Percentiles rank a stretch among this genome's conserved stretches.
Evolutionary conservation across 2,888 invertebrate genomes (phyloP).

Genomic region (Chalcosyrphus nemorum): DNA sequence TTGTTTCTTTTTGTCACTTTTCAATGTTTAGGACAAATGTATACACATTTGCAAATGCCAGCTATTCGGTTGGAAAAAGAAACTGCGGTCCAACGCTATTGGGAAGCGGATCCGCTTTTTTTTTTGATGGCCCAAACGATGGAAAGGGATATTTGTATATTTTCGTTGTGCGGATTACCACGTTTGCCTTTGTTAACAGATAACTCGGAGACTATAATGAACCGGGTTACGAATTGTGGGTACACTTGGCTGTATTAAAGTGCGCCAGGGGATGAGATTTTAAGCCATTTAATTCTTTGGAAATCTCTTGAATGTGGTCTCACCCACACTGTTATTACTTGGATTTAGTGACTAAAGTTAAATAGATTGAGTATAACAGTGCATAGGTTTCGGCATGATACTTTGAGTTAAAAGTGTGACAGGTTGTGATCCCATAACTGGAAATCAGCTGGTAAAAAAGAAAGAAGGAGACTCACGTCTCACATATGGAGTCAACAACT

Average conservation of each 20-base stretch:
- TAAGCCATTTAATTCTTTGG: not conserved
- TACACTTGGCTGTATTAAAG: not conserved
- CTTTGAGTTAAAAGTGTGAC: too few species aligned
- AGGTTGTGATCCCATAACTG: too few species aligned
- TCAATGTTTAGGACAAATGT: constrained; percentile 41
- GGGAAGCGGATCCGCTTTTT: constrained; percentile 46
- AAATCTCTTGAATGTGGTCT: too few species aligned
- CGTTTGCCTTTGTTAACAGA: constrained; percentile 28
- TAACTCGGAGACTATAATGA: constrained; percentile 38
- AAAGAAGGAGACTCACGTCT: too few species aligned
- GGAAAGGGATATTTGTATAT: constrained; percentile 32
- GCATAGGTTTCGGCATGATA: too few species aligned
- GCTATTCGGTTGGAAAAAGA: not conserved
- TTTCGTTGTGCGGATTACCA: constrained; percentile 26
- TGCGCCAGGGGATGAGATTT: not conserved
- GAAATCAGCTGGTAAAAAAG: too few species aligned
- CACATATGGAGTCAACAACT: too few species aligned
- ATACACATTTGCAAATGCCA: not conserved
- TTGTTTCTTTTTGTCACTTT: constrained; percentile 10
- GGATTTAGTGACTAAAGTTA: too few species aligned
- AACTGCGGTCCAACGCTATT: constrained; percentile 26
- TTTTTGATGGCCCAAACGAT: constrained; percentile 43
- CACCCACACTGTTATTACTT: too few species aligned
- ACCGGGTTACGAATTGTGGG: constrained; percentile 15
- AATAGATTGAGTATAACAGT: too few species aligned